These are phyloP conservation scores for Nysson spinosus DNA, from an alignment of 2,888 invertebrate species.

Conservation along the genomic window DNA sequence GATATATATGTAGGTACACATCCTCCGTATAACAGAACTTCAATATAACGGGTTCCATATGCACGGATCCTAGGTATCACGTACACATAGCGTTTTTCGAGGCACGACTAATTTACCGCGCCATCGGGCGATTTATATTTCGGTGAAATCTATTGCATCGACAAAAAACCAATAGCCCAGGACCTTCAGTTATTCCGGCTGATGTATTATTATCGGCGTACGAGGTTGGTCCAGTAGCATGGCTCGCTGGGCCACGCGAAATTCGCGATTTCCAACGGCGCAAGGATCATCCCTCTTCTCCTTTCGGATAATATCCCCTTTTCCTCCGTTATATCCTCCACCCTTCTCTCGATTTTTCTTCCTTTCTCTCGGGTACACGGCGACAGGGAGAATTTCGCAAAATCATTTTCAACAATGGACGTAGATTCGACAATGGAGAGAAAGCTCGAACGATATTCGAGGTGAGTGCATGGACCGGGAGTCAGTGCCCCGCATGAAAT, in stretches of 20 bases:
- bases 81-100: conserved; percentile 32
- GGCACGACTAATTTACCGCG: conserved; percentile 57
- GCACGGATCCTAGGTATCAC: conserved; percentile 25
- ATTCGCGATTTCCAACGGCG: conserved; percentile 32
- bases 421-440: background rate
- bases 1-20: too few relatives aligned
- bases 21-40: too few relatives aligned
- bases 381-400: conserved; percentile 1
- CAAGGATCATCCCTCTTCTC: conserved; percentile 3
- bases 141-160: conserved; percentile 54
- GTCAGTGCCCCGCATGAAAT: background rate
- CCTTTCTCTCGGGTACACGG: background rate
- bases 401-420: conserved; percentile 35
- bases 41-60: background rate
- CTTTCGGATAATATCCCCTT: too few relatives aligned
- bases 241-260: conserved; percentile 25
- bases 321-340: background rate
- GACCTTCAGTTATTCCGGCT: conserved; percentile 57
- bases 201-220: conserved; percentile 58
- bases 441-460: conserved; percentile 10
- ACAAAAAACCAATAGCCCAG: conserved; percentile 58
- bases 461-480: background rate
- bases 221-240: conserved; percentile 17
- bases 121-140: conserved; percentile 59
- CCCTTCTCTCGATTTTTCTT: background rate